Evolutionary conservation across 2,797 vertebrate species (phyloP).

Genomic region (Intellagama lesueurii): DNA sequence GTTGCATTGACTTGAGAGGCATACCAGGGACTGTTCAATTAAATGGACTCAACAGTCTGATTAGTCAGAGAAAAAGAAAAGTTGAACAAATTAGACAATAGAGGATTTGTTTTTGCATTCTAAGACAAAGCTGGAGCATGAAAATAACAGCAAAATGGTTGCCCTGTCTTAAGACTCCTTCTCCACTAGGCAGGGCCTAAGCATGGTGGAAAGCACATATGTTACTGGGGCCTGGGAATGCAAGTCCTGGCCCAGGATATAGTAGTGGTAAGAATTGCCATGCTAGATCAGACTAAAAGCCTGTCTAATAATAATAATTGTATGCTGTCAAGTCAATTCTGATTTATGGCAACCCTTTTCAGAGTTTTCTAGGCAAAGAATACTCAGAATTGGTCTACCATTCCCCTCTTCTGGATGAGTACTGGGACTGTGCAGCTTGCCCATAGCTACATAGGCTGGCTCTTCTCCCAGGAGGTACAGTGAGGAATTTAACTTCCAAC

Average conservation of each 20-base stretch:
- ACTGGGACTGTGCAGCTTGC: too few species aligned
- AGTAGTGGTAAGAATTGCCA: too few species aligned
- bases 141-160: not conserved
- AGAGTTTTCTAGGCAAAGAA: too few species aligned
- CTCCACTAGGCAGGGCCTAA: not conserved
- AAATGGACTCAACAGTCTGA: constrained; percentile 12
- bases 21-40: not conserved
- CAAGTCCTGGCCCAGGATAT: not conserved
- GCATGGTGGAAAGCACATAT: not conserved
- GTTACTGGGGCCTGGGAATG: not conserved
- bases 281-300: too few species aligned
- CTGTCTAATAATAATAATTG: too few species aligned
- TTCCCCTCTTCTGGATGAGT: too few species aligned
- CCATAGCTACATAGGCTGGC: too few species aligned
- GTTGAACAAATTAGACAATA: not conserved
- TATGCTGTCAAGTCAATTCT: too few species aligned
- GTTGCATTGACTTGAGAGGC: constrained; percentile 19
- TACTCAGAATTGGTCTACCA: too few species aligned
- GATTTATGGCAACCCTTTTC: too few species aligned
- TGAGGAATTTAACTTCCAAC: too few species aligned
- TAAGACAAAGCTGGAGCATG: not conserved
- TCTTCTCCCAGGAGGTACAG: too few species aligned
- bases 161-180: not conserved
- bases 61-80: not conserved
- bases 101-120: constrained; percentile 7